These are phyloP conservation scores for Tiliqua scincoides DNA, from an alignment of 2,113 vertebrate genomes.

Conservation along the genomic window DNA sequence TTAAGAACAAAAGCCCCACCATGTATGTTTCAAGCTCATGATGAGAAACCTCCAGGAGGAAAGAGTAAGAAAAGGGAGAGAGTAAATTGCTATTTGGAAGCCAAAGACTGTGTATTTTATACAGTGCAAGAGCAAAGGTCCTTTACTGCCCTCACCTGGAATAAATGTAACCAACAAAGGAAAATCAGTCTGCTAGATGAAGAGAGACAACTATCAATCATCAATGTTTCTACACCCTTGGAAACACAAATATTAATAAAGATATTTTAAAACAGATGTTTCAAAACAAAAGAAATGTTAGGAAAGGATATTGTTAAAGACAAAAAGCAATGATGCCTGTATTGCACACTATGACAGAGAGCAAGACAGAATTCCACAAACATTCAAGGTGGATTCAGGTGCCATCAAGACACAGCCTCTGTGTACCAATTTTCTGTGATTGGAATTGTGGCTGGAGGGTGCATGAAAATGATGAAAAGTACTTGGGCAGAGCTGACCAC, in stretches of 20 bases:
- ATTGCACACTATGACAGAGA: background rate
- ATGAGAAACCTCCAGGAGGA: slow-evolving; percentile 4
- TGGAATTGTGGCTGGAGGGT: background rate
- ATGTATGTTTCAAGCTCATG: background rate
- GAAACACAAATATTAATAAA: too few species aligned
- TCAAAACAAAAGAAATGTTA: too few species aligned
- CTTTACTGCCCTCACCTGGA: slow-evolving; percentile 79
- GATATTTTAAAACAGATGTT: too few species aligned
- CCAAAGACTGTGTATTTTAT: background rate
- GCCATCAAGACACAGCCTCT: background rate
- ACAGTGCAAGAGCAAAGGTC: slow-evolving; percentile 55
- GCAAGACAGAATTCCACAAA: background rate
- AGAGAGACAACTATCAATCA: background rate
- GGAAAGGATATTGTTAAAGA: too few species aligned
- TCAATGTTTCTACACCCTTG: too few species aligned
- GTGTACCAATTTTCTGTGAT: background rate
- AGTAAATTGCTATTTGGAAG: background rate
- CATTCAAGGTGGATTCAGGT: background rate
- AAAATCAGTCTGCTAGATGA: background rate
- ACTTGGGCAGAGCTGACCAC: too few species aligned
- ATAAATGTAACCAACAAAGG: slow-evolving; percentile 52
- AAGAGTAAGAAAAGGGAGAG: background rate
- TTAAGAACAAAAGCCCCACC: slow-evolving; percentile 15
- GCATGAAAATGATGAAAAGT: background rate
- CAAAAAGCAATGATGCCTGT: too few species aligned